Percentiles rank a stretch among this genome's conserved stretches.
These are phyloP conservation scores for Helarctos malayanus DNA, from an alignment of 2,797 vertebrate species.

Conservation along the genomic window DNA sequence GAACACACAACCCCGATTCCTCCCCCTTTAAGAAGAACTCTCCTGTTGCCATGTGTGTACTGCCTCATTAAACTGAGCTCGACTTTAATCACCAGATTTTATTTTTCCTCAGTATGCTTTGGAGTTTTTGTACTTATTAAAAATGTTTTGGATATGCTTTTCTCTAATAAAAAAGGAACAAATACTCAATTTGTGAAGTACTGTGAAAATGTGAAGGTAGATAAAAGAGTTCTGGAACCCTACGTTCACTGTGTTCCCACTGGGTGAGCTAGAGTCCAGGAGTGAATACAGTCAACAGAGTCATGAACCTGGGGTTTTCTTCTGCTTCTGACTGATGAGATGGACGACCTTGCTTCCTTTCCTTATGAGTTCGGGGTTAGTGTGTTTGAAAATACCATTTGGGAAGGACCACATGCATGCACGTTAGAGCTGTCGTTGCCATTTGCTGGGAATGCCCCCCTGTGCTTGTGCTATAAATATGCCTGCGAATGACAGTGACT, in stretches of 20 bases:
- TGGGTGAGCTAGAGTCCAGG: not conserved
- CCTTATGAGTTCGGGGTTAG: not conserved
- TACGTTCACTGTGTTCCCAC: not conserved
- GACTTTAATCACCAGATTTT: not conserved
- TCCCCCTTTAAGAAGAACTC: not conserved
- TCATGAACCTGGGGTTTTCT: not conserved
- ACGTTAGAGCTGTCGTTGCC: not conserved
- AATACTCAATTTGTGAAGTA: conserved; percentile 8
- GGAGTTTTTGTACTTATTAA: not conserved
- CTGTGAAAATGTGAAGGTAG: not conserved
- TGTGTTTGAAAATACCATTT: not conserved
- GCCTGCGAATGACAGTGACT: conserved; percentile 46
- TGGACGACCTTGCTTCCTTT: not conserved
- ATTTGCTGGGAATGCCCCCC: not conserved
- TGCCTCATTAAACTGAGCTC: not conserved
- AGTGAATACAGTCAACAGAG: not conserved
- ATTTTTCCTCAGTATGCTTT: not conserved
- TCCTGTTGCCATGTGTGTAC: not conserved
- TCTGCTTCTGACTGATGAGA: not conserved
- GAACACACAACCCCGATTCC: not conserved
- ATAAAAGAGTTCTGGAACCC: not conserved
- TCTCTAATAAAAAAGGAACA: conserved; percentile 25
- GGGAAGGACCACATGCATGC: not conserved
- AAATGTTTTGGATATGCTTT: conserved; percentile 8
- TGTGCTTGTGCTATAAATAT: not conserved